Evolutionary conservation across 2,888 invertebrate genomes (phyloP).

Genomic region (Hipparchia semele): DNA sequence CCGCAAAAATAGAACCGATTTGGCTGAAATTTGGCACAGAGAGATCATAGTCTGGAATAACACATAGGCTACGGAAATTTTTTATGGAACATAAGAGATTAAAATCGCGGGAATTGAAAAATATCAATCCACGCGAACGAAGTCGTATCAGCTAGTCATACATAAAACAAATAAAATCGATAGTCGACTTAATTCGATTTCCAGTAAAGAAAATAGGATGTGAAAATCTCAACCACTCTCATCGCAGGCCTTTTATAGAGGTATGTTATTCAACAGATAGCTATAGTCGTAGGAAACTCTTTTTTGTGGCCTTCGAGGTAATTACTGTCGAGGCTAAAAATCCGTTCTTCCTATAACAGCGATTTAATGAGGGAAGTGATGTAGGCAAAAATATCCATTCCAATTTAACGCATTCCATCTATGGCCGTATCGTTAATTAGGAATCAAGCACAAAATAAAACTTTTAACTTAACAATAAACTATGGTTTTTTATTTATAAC

Average conservation of each 20-base stretch:
- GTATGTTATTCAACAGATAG: not conserved
- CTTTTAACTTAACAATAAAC: too few relatives aligned
- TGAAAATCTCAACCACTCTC: constrained; percentile 9
- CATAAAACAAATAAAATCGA: not conserved
- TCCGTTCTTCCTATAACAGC: constrained; percentile 3
- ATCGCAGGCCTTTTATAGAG: constrained; percentile 1
- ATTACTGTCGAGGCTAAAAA: constrained; percentile 1
- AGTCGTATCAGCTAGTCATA: too few relatives aligned
- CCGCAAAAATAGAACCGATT: too few relatives aligned
- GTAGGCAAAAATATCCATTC: not conserved
- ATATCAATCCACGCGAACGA: too few relatives aligned
- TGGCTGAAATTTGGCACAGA: too few relatives aligned
- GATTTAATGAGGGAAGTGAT: constrained; percentile 6
- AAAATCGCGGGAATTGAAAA: too few relatives aligned
- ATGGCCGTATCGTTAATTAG: too few relatives aligned
- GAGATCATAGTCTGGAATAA: too few relatives aligned
- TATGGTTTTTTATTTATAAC: too few relatives aligned
- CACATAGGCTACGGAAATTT: too few relatives aligned
- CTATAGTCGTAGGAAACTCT: not conserved
- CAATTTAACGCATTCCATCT: not conserved
- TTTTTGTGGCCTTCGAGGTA: constrained; percentile 1
- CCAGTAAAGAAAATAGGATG: constrained; percentile 22
- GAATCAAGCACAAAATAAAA: too few relatives aligned
- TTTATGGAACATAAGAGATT: too few relatives aligned
- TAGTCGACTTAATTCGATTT: not conserved